Base-by-base conservation (phyloP, 2,113 vertebrate species). In the Chascanopsetta lugubris region DNA sequence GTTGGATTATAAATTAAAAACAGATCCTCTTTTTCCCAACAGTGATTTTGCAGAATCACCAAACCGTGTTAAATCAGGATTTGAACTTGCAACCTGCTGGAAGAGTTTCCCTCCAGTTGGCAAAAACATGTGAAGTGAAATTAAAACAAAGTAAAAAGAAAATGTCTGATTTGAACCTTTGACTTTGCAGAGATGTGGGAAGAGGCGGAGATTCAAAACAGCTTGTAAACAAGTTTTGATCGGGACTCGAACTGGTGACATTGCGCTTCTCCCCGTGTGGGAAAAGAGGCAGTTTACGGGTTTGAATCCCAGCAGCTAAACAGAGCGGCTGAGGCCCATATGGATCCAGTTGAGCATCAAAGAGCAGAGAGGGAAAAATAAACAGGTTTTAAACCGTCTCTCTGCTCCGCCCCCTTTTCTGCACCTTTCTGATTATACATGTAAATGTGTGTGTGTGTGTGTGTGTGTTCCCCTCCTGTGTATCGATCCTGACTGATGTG, bases 291-390 rank as follows among this genome's bases (percentile, higher is more conserved):
- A 36, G 86, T 84, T 84, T 75, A 72, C 8, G 13, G 42, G 73
- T 76, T 63, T 70, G 65, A 74, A 46, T 81, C 75, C 71, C 68
- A 45, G 62, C 63, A 10, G 55, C 67, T 66, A 53, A 77, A 72
- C 68, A 59, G 53, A 69, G 48, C 51, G 1, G 55, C 61, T 3
- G 40, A 69, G 71, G 30, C 42, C 57, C 78, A 87, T 75, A 71
- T 88, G 86, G 81, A 83, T 83, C 65, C 79, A 77, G 83, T 85
- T 83, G 79, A 61, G 71, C 72, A 69, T 84, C 84, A 85, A 85
- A 88, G 85, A 47, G 50, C 68, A 40, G 34, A 62, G 53, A 75
- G 50, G 72, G 69, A 63, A 85, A 83, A 84, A 84, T 84, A 85
- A 88, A 87, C 79, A 80, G 32, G 27, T 72, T 80, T 89, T 78